phyloP scores from a whole-genome alignment of 1,140 invertebrate genomes.

The Aleiodes sp. region DNA sequence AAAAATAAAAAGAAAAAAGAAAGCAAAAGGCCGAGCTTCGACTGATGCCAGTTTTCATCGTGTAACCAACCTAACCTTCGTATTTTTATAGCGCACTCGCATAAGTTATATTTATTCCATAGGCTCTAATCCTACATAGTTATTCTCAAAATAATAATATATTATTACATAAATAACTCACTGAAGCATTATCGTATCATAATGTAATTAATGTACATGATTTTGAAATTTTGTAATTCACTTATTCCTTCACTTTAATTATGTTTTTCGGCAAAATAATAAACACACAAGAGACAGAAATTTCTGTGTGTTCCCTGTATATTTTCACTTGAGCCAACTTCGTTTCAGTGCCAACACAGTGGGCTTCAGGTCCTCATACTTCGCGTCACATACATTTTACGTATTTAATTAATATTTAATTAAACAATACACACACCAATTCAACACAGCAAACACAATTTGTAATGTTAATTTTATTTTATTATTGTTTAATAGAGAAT shows the following conservation, averaged over 20 bases:
- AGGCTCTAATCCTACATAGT: not conserved
- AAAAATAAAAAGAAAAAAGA: constrained; percentile 47
- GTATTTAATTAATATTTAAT: not conserved
- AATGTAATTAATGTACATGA: constrained; percentile 7
- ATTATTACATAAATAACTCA: constrained; percentile 22
- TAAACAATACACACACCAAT: not conserved
- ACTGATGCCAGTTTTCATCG: constrained; percentile 46
- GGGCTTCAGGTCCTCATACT: constrained; percentile 21
- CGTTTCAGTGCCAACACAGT: constrained; percentile 7
- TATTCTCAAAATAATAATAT: not conserved
- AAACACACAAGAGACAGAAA: constrained; percentile 37
- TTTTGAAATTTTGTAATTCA: not conserved
- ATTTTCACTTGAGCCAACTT: constrained; percentile 20
- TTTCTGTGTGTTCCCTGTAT: constrained; percentile 25
- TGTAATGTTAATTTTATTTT: not conserved
- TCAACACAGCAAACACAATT: not conserved
- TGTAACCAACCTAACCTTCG: constrained; percentile 57
- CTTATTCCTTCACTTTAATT: not conserved
- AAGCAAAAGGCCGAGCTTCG: constrained; percentile 47
- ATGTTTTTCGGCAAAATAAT: constrained; percentile 32
- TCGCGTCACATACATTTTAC: constrained; percentile 5
- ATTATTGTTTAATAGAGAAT: constrained; percentile 13
- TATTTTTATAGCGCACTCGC: constrained; percentile 43
- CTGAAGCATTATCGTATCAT: constrained; percentile 35
- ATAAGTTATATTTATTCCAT: constrained; percentile 28